Evolutionary conservation across 2,888 invertebrate species (phyloP).

Genomic region (Drosophila formosana): DNA sequence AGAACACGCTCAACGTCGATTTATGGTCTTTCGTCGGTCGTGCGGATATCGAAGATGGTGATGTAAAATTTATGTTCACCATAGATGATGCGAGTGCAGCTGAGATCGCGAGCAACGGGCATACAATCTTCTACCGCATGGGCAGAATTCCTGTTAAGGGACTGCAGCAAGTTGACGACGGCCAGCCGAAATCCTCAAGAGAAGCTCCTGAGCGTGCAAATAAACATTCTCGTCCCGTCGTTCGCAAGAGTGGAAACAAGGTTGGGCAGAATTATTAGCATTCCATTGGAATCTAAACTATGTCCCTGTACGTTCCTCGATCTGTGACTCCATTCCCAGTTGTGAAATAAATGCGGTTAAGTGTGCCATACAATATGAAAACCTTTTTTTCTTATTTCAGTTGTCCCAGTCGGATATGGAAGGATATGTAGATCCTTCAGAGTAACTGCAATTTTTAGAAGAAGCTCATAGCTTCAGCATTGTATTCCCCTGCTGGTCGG

Average conservation of each 20-base stretch:
- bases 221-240: neutral
- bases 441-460: neutral
- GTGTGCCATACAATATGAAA: conserved; percentile 1
- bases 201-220: too few relatives aligned
- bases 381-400: conserved; percentile 26
- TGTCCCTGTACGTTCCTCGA: neutral
- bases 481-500: neutral
- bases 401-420: neutral
- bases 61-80: conserved; percentile 6
- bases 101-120: conserved; percentile 27
- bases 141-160: conserved; percentile 35
- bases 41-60: conserved; percentile 9
- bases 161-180: neutral
- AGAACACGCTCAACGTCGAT: conserved; percentile 31
- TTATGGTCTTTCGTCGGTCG: conserved; percentile 30
- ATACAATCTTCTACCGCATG: conserved; percentile 36
- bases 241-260: neutral
- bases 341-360: conserved; percentile 1
- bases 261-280: neutral
- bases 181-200: neutral
- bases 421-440: neutral
- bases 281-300: neutral
- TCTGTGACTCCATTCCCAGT: neutral
- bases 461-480: neutral
- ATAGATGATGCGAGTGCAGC: conserved; percentile 37